phyloP scores from a whole-genome alignment of 2,797 vertebrate species.

The Coilia nasus region DNA sequence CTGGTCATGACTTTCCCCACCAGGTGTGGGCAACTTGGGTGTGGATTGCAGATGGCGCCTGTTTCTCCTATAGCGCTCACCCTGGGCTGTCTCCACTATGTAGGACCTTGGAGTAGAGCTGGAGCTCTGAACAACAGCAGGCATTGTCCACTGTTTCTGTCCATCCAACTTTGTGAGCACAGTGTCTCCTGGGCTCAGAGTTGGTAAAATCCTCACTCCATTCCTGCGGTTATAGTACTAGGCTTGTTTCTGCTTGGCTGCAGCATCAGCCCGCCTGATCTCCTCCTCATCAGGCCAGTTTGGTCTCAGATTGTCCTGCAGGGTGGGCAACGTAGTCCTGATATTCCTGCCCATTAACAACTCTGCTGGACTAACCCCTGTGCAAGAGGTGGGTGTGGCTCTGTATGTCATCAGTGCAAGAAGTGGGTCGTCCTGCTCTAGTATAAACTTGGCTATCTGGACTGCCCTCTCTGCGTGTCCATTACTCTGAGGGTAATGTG shows the following conservation, averaged over 20 bases:
- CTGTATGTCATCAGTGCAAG: constrained; percentile 37
- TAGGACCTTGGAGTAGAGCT: too few species aligned
- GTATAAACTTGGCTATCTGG: constrained; percentile 35
- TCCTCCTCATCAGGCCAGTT: constrained; percentile 21
- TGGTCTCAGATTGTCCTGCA: constrained; percentile 24
- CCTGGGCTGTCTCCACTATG: too few species aligned
- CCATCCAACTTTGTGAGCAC: constrained; percentile 38
- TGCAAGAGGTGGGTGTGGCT: constrained; percentile 23
- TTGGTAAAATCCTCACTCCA: constrained; percentile 10
- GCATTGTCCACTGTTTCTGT: constrained; percentile 30
- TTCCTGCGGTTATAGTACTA: constrained; percentile 30
- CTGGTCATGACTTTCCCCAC: background rate
- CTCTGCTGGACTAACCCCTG: constrained; percentile 26
- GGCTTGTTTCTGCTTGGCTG: constrained; percentile 21
- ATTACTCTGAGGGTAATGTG: constrained; percentile 36
- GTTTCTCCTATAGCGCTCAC: too few species aligned
- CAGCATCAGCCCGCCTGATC: background rate
- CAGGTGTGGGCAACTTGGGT: background rate
- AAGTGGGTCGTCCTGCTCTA: constrained; percentile 31
- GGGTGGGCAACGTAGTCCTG: constrained; percentile 26
- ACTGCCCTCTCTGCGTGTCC: constrained; percentile 33
- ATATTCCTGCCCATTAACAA: constrained; percentile 41
- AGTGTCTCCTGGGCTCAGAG: background rate
- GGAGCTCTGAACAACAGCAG: too few species aligned
- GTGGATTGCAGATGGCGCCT: too few species aligned